A percentile compares a stretch with the other conserved stretches of the same genome.
These are phyloP conservation scores for Leuciscus idus DNA, from an alignment of 2,113 vertebrate species.

Conservation along the genomic window DNA sequence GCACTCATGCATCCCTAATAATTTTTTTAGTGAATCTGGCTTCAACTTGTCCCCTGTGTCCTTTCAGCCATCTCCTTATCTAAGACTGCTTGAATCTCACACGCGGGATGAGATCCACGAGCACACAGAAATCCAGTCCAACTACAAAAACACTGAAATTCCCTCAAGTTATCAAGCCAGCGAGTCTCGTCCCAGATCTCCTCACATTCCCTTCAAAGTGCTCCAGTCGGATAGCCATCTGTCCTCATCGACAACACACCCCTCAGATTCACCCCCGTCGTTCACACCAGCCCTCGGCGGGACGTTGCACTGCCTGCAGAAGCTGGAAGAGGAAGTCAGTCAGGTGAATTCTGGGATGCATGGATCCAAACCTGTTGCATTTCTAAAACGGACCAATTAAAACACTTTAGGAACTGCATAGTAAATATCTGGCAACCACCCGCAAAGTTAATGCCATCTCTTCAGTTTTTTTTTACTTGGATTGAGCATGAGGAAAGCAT, in stretches of 20 bases:
- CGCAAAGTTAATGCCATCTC: no score
- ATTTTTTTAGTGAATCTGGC: background rate
- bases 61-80: conserved; percentile 56
- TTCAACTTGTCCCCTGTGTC: background rate
- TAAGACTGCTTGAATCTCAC: conserved; percentile 53
- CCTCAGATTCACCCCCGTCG: background rate
- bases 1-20: background rate
- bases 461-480: no score
- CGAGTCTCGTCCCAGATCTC: conserved; percentile 6
- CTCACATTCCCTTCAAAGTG: conserved; percentile 26
- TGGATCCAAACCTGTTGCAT: background rate
- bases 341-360: conserved; percentile 81
- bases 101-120: conserved; percentile 12
- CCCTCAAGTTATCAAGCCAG: background rate
- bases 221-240: background rate
- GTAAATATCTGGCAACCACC: no score
- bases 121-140: background rate
- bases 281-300: conserved; percentile 75
- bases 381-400: background rate
- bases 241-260: background rate
- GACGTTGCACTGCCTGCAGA: conserved; percentile 77
- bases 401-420: background rate
- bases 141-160: background rate
- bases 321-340: conserved; percentile 79
- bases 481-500: no score